Conservation (phyloP, 1,140 invertebrate genomes). For the Papilio machaon region DNA sequence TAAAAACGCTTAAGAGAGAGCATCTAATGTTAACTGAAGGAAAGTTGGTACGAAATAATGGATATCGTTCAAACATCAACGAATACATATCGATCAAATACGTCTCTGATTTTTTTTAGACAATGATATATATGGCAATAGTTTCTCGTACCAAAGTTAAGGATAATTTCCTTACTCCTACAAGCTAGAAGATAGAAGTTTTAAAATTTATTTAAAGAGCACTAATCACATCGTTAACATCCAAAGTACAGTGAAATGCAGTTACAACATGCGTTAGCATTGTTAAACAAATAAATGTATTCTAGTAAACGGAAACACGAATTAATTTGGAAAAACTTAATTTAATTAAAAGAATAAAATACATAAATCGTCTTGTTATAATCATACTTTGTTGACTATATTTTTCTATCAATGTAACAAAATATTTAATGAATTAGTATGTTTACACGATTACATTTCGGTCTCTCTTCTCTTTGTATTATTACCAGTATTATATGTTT, state of each 20-base stretch:
- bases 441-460: no score
- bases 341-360: background rate
- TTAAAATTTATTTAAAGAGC: background rate
- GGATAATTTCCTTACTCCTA: background rate
- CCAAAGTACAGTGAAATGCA: conserved; percentile 5
- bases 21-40: background rate
- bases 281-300: conserved; percentile 9
- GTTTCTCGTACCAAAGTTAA: background rate
- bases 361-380: no score
- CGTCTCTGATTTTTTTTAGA: no score
- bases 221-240: background rate
- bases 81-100: no score
- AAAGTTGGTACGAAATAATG: background rate
- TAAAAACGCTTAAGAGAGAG: background rate
- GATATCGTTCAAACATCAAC: no score
- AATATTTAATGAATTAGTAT: no score
- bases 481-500: background rate
- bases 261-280: conserved; percentile 23
- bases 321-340: background rate
- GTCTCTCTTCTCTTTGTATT: background rate
- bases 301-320: background rate
- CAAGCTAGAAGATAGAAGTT: background rate
- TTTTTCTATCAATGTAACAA: no score
- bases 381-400: no score
- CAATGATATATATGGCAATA: no score